Evolutionary conservation across 2,797 vertebrate genomes (phyloP), one percentile per base, ranked within the genome.

Genomic region (Melanotaenia trifasciata): DNA sequence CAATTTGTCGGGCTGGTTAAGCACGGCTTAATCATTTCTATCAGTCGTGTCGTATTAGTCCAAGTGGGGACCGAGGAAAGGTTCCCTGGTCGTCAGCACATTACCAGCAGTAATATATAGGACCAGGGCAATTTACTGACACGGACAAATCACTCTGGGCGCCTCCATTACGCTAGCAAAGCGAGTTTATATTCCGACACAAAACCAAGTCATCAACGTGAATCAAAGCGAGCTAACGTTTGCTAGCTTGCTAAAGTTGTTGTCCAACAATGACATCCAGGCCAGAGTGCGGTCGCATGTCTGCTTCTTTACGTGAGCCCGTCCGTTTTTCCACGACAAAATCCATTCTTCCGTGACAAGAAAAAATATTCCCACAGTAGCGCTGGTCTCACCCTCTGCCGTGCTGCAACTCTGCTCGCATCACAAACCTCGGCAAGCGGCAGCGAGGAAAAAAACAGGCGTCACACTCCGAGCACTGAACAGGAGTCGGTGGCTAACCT

Each of bases 361-460:
- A 77, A 40, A 40, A 80, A 64, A 22, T 82, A 56, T 72, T 56
- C 81, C 82, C 72, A 68, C 72, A 24, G 74, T 58, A n/a, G 61
- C 57, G 67, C 70, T 67, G 18, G 71, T 83, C 84, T 92, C 87
- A 84, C 63, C 74, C 65, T 76, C 74, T 53, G 86, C 89, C 79
- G 83, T 58, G 83, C 79, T 69, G 85, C 72, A 78, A 73, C 76
- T 88, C 85, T 58, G 81, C 75, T 90, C 91, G 64, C 90, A 91
- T 91, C 91, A 87, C 84, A 90, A 63, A 36, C 81, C 43, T 87
- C 81, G 81, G 87, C 74, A 85, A 84, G 83, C 80, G 75, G 87
- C 85, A 65, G 84, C 54, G 70, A 72, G 78, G 74, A 87, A 90
- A 93, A 93, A 92, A 89, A 90, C 91, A 94, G 91, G 92, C 94